Conservation (phyloP, 1,140 invertebrate species). For the Acromyrmex heyeri region DNA sequence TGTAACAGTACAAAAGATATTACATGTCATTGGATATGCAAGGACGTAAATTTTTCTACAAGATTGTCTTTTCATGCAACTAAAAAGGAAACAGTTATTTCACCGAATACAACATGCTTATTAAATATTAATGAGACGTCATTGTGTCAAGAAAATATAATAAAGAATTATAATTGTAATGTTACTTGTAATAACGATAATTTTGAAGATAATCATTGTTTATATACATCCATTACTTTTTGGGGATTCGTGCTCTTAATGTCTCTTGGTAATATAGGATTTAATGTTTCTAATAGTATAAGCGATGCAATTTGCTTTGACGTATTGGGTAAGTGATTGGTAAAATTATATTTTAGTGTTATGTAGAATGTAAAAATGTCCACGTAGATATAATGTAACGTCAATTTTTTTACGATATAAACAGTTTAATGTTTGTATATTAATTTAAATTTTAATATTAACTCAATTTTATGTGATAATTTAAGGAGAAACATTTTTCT, state of each 20-base stretch:
- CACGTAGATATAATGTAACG: neutral
- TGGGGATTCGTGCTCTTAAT: conserved; percentile 91
- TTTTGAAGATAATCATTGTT: conserved; percentile 75
- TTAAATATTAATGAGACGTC: conserved; percentile 49
- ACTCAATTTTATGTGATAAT: neutral
- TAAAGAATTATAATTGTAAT: conserved; percentile 62
- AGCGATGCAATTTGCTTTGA: conserved; percentile 94
- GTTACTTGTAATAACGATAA: conserved; percentile 66
- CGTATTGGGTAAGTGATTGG: conserved; percentile 88
- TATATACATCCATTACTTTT: conserved; percentile 89
- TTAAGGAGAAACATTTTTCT: neutral
- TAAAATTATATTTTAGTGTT: neutral
- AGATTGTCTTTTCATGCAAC: conserved; percentile 66
- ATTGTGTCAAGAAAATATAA: conserved; percentile 41
- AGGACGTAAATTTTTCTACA: conserved; percentile 63
- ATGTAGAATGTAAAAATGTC: neutral
- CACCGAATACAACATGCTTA: conserved; percentile 76
- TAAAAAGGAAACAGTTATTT: conserved; percentile 67
- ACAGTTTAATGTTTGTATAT: neutral
- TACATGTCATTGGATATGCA: conserved; percentile 77
- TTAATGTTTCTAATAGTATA: conserved; percentile 92
- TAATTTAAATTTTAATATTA: no score
- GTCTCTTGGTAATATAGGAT: conserved; percentile 91
- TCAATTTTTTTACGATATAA: neutral
- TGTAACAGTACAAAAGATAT: conserved; percentile 54